Conservation (phyloP, 2,797 vertebrate species). For the Amblyopsis hoosieri region DNA sequence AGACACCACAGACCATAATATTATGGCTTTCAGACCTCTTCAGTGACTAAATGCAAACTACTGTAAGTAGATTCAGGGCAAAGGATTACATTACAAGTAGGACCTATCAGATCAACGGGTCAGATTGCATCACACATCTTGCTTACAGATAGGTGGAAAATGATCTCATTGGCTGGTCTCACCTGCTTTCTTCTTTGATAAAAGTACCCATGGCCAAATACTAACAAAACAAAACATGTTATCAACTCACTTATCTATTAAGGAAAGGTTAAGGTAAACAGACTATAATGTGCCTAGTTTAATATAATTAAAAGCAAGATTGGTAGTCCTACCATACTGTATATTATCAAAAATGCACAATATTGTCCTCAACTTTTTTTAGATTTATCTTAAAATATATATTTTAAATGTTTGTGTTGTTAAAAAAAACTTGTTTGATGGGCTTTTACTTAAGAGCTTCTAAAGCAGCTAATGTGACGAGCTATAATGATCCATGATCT, state of each 20-base stretch:
- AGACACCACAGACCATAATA: no score
- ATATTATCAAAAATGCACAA: constrained; percentile 3
- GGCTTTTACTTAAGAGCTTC: constrained; percentile 40
- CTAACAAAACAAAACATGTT: no score
- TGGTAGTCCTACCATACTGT: no score
- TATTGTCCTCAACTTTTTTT: background rate
- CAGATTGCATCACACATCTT: constrained; percentile 36
- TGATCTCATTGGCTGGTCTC: constrained; percentile 27
- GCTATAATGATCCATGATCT: constrained; percentile 75
- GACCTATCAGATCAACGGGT: constrained; percentile 47
- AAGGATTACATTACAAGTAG: constrained; percentile 44
- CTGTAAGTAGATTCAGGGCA: constrained; percentile 41
- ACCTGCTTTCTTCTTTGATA: constrained; percentile 3
- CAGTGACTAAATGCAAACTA: constrained; percentile 53
- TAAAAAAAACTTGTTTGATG: constrained; percentile 24
- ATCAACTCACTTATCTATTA: no score
- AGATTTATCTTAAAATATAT: constrained; percentile 28
- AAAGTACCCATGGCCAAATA: no score
- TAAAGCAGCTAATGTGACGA: constrained; percentile 60
- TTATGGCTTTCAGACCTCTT: no score
- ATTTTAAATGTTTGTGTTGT: constrained; percentile 9
- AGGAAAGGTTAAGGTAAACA: no score
- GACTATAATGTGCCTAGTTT: no score
- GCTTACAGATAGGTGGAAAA: constrained; percentile 14
- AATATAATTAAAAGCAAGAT: no score